phyloP scores from a whole-genome alignment of 2,113 vertebrate species.

The Ivindomyrus marchei region DNA sequence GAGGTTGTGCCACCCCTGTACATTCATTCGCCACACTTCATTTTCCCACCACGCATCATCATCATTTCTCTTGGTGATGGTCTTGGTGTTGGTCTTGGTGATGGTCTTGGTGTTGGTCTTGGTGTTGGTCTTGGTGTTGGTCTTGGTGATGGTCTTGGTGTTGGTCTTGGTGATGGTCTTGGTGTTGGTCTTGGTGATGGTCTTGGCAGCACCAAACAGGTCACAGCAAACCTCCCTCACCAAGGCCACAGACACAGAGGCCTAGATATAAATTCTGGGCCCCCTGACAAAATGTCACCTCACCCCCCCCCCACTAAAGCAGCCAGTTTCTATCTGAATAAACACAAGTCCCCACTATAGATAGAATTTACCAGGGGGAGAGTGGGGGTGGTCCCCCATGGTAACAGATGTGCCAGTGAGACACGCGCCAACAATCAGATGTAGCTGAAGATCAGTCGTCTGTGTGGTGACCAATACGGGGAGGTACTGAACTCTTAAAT shows the following conservation, averaged over 20 bases:
- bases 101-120: too few relatives aligned
- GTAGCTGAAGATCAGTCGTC: too few relatives aligned
- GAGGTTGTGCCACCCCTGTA: not conserved
- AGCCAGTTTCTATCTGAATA: not conserved
- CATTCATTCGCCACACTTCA: not conserved
- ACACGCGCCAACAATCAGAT: too few relatives aligned
- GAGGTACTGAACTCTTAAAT: too few relatives aligned
- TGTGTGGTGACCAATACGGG: too few relatives aligned
- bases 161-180: not conserved
- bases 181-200: too few relatives aligned
- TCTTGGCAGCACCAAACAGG: not conserved
- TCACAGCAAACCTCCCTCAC: not conserved
- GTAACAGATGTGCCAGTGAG: not conserved
- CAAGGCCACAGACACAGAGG: not conserved
- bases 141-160: not conserved
- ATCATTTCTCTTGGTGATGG: not conserved
- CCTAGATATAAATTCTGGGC: not conserved
- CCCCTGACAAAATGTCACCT: not conserved
- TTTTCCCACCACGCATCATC: not conserved
- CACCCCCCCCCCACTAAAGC: not conserved
- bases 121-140: too few relatives aligned
- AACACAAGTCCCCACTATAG: too few relatives aligned
- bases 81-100: not conserved
- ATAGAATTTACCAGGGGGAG: too few relatives aligned
- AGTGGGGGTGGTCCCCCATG: not conserved